A percentile compares a stretch with the other conserved stretches of the same genome.
Evolutionary conservation across 2,888 invertebrate genomes (phyloP).

Genomic region (Noctua pronuba): DNA sequence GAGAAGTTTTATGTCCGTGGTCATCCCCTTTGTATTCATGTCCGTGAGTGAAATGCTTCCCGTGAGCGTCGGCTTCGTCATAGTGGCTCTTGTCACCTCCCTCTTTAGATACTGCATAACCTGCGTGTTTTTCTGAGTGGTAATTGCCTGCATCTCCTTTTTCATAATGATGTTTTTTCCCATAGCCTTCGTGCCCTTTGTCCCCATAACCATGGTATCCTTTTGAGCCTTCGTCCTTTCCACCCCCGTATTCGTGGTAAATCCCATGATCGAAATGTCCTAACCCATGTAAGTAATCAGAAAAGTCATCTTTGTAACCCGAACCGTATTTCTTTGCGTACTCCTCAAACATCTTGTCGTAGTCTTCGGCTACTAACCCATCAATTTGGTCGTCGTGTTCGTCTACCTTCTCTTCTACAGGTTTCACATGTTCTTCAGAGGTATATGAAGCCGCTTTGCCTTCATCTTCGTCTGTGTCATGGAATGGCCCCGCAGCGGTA

Average conservation of each 20-base stretch:
- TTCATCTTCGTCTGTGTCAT: constrained; percentile 77
- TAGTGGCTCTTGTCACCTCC: constrained; percentile 89
- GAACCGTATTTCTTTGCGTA: constrained; percentile 78
- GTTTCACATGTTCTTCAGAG: constrained; percentile 78
- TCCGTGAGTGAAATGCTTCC: constrained; percentile 87
- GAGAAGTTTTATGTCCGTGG: constrained; percentile 87
- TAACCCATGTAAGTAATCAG: constrained; percentile 81
- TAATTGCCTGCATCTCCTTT: constrained; percentile 90
- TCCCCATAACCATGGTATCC: constrained; percentile 87
- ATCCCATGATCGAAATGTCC: constrained; percentile 77
- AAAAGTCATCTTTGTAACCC: constrained; percentile 80
- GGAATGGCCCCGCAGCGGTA: constrained; percentile 76
- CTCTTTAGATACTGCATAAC: constrained; percentile 87
- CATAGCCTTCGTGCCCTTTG: constrained; percentile 89
- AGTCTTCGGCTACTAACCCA: constrained; percentile 82
- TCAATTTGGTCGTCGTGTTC: constrained; percentile 74
- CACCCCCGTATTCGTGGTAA: constrained; percentile 80
- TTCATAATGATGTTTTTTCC: constrained; percentile 86
- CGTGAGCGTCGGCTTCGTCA: constrained; percentile 87
- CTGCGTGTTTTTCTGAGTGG: constrained; percentile 88
- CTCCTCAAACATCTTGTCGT: constrained; percentile 78
- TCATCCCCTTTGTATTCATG: constrained; percentile 89
- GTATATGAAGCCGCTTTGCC: constrained; percentile 77
- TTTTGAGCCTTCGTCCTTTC: constrained; percentile 83
- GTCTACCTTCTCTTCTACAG: constrained; percentile 82